Base-by-base conservation (phyloP, 1,140 invertebrate genomes). In the Hetaerina americana region DNA sequence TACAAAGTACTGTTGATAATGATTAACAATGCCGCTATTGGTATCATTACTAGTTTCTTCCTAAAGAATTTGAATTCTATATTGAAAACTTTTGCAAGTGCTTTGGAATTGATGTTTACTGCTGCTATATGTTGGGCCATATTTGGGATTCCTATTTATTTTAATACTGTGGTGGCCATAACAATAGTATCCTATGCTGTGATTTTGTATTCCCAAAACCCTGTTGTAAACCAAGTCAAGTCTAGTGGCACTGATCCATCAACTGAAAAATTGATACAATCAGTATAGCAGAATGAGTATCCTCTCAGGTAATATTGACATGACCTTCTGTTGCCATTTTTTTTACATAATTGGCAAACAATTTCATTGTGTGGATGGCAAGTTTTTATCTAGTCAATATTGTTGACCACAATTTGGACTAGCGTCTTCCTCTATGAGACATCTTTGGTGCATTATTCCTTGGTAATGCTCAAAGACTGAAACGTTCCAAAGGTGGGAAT, bases 1-100 rank as follows among this genome's bases (percentile, higher is more conserved):
- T 84, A 85, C 22, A 87, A 82, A 78, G 92, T 96, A 0, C 78
- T 96, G 26, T 79, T 91, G 15, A 92, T 97, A 24, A 92, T 96
- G 77, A 76, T 94, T 0, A 98, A 97, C 78, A 96, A 94, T 83
- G 91, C 94, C 0, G 87, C 90, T 0, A 90, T 96, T 71, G 96
- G 96, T 26, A 95, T 98, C 75, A 90, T 95, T 0, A 97, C 95
- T 0, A 95, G 93, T 79, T 92, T 97, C 78, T 97, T 98, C 77
- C 83, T 98, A 0, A 93, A 93, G 78, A 92, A 89, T 74, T 85
- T 98, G 71, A 98, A 98, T 82, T 98, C 95, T 8, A 97, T 98
- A 77, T 82, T 98, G 66, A 98, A 98, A 83, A 96, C 93, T 8
- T 98, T 97, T 83, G 95, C 96, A 0, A 94, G 93, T 83, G 95